Evolutionary conservation across 2,888 invertebrate genomes (phyloP), one percentile per base, ranked within the genome.

Genomic region (Napeogenes inachia): DNA sequence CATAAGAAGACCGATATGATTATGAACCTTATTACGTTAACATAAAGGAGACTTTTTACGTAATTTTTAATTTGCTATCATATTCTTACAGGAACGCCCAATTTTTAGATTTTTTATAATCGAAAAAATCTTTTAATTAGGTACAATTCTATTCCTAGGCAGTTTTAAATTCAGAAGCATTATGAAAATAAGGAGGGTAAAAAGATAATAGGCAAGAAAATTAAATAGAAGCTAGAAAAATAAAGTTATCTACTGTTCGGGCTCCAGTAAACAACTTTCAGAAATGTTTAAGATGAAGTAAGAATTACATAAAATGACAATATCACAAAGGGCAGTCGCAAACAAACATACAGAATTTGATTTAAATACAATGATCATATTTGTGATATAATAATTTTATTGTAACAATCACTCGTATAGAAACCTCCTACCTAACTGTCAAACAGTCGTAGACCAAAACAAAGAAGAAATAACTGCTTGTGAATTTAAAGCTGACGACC

Each of bases 71-170:
- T 66, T 59, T 66, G 67, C 64, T 66, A 70, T 65, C 67, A 63
- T 59, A 53, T 55, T 46, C 58, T 21, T 30, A 56, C 55, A 42
- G 32, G 55, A 32, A 68, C 85, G 62, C 87, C 85, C 81, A 75
- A 84, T 83, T 89, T 75, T 68, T 86, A 77, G 85, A 84, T 75
- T 86, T 89, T 89, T 89, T 86, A 74, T 73, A 21, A 50, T 35
- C 69, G 8, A 81, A 87, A 89, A 89, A 87, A 82, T 74, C 87
- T 84, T 79, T 77, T 72, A 89, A 87, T 77, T 80, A 76, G 81
- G 87, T 85, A 76, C 87, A 64, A 64, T 65, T 45, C 47, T 73
- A 55, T 2, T 56, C 70, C 78, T 68, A 66, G 72, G 68, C 65
- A 71, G 75, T 65, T 71, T 71, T 66, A 80, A 83, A 80, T 75